A percentile compares a stretch with the other conserved stretches of the same genome.
Evolutionary conservation across 37 sponge, comb jelly and placozoan species (phyloP).

Genomic region (Halichondria panicea): DNA sequence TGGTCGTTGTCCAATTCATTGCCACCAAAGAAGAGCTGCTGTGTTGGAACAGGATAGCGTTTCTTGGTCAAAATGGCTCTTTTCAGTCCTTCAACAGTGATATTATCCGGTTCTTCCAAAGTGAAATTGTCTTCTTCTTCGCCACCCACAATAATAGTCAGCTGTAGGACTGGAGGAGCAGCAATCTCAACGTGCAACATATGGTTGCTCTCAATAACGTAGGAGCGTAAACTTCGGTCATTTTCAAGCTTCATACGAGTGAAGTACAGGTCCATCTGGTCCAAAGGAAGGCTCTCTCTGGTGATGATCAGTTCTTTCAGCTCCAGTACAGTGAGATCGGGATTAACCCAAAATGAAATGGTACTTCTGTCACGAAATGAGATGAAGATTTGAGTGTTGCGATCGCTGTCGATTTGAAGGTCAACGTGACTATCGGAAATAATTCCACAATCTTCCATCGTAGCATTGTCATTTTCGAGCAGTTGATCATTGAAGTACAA

Average conservation of each 20-base stretch:
- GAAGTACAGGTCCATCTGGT: constrained; percentile 31
- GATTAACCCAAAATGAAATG: constrained; percentile 37
- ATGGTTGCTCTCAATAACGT: constrained; percentile 35
- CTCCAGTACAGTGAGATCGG: constrained; percentile 12
- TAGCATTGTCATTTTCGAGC: constrained; percentile 2
- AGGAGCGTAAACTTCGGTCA: constrained; percentile 17
- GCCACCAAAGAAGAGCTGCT: constrained; percentile 32
- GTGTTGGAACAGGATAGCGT: neutral
- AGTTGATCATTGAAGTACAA: constrained; percentile 3
- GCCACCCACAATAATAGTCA: constrained; percentile 5
- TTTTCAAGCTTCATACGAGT: constrained; percentile 19
- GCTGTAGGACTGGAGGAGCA: constrained; percentile 5
- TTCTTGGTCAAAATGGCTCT: neutral
- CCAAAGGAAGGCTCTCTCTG: neutral
- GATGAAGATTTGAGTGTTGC: constrained; percentile 39
- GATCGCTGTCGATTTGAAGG: constrained; percentile 8
- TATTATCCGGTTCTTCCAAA: constrained; percentile 1
- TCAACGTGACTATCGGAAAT: neutral
- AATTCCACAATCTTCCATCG: constrained; percentile 21
- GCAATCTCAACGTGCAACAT: constrained; percentile 22
- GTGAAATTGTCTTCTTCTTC: neutral
- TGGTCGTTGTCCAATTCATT: constrained; percentile 16
- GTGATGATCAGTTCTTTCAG: constrained; percentile 32
- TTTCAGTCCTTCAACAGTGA: constrained; percentile 22
- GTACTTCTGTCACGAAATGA: neutral